Conservation (phyloP, 2,113 vertebrate species). For the Ameiurus melas region DNA sequence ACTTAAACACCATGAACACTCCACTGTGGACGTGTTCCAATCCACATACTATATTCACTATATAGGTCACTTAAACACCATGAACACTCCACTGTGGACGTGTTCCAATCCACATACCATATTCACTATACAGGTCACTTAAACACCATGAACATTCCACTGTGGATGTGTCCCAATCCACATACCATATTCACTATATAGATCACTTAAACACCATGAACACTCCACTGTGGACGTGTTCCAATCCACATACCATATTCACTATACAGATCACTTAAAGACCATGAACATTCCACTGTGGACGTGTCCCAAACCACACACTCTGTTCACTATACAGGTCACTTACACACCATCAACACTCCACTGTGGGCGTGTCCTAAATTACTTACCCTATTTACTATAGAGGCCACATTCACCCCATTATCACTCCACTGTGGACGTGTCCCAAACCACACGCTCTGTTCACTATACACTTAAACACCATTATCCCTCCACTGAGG, state of each 20-base stretch:
- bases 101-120: neutral
- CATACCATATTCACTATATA: neutral
- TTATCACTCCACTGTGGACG: no score
- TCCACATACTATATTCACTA: neutral
- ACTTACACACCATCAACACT: neutral
- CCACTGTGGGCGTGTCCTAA: neutral
- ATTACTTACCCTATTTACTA: no score
- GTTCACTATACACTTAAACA: neutral
- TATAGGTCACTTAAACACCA: no score
- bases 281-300: neutral
- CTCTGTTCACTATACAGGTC: neutral
- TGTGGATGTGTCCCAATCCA: neutral
- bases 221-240: neutral
- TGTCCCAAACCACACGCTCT: neutral
- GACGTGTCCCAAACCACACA: neutral
- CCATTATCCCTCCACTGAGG: neutral
- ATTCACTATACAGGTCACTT: neutral
- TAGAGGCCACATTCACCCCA: no score
- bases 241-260: neutral
- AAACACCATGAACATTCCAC: neutral
- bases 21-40: neutral
- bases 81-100: neutral
- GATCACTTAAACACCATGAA: neutral
- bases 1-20: neutral
- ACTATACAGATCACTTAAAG: neutral